Evolutionary conservation across 35 echinoderm and acorn worm species (phyloP).

Genomic region (Heliocidaris tuberculata): DNA sequence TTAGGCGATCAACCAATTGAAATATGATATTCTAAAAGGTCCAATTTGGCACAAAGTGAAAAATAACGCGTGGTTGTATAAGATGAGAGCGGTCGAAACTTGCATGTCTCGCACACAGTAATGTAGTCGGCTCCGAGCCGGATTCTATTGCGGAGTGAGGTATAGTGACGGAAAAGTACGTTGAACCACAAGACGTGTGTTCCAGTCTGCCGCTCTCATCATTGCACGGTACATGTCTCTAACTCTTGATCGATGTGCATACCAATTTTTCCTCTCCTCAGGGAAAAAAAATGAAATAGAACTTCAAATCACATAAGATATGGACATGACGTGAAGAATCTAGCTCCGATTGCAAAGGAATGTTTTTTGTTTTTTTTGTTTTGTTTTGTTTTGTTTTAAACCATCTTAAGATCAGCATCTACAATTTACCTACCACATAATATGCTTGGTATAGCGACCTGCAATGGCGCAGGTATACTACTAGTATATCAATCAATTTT

Average conservation of each 20-base stretch:
- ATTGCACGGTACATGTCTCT: neutral
- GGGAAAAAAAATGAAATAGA: neutral
- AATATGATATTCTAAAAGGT: neutral
- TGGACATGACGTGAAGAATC: too few species aligned
- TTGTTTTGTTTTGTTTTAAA: too few species aligned
- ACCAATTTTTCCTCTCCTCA: neutral
- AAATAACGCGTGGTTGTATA: neutral
- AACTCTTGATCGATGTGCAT: neutral
- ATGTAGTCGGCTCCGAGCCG: neutral
- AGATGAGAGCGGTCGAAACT: neutral
- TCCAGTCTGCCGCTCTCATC: neutral
- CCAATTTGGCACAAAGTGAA: neutral
- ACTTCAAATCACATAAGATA: too few species aligned
- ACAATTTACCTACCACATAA: too few species aligned
- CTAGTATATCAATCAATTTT: too few species aligned
- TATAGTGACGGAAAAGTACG: neutral
- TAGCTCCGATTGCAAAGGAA: too few species aligned
- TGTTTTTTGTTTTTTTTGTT: too few species aligned
- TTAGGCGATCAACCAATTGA: neutral
- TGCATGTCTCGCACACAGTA: neutral
- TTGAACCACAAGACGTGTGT: neutral
- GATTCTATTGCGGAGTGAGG: neutral
- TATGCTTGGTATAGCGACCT: too few species aligned
- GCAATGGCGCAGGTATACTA: too few species aligned
- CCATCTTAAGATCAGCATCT: too few species aligned